Conservation (phyloP, 2,888 invertebrate genomes). For the Dendrolimus houi region DNA sequence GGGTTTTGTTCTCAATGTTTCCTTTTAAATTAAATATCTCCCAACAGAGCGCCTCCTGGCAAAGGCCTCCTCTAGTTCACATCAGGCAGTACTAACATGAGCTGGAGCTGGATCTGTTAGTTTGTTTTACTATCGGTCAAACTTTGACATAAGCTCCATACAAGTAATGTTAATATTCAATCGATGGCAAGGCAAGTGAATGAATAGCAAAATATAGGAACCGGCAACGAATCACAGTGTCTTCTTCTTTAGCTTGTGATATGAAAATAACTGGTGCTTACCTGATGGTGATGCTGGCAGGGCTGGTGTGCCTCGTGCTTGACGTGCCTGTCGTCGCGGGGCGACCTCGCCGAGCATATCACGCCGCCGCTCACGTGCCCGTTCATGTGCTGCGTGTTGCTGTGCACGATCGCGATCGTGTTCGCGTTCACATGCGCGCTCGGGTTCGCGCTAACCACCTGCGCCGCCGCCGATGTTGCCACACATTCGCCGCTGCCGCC, state of each 20-base stretch:
- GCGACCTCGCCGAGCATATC: slow-evolving; percentile 61
- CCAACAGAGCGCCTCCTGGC: too few relatives aligned
- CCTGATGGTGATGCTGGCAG: slow-evolving; percentile 25
- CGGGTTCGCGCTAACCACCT: slow-evolving; percentile 10
- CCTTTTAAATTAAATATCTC: too few relatives aligned
- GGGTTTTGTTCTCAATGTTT: too few relatives aligned
- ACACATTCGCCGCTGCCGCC: slow-evolving; percentile 36
- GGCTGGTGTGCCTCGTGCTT: slow-evolving; percentile 59
- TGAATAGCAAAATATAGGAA: too few relatives aligned
- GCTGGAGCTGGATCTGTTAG: too few relatives aligned
- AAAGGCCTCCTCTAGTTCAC: too few relatives aligned
- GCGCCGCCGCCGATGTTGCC: slow-evolving; percentile 12
- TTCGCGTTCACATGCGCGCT: slow-evolving; percentile 3
- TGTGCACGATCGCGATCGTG: slow-evolving; percentile 8
- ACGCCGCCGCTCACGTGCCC: slow-evolving; percentile 30
- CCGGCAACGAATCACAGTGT: too few relatives aligned
- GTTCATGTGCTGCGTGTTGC: slow-evolving; percentile 3
- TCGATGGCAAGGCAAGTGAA: too few relatives aligned
- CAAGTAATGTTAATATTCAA: too few relatives aligned
- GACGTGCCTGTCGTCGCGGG: slow-evolving; percentile 60
- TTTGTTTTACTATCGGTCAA: too few relatives aligned
- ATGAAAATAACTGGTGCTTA: not conserved
- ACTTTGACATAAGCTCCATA: too few relatives aligned
- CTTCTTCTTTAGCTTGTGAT: not conserved
- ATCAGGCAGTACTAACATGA: too few relatives aligned